These are phyloP conservation scores for Oenanthe oenanthe DNA, from an alignment of 2,113 vertebrate species.

Conservation along the genomic window DNA sequence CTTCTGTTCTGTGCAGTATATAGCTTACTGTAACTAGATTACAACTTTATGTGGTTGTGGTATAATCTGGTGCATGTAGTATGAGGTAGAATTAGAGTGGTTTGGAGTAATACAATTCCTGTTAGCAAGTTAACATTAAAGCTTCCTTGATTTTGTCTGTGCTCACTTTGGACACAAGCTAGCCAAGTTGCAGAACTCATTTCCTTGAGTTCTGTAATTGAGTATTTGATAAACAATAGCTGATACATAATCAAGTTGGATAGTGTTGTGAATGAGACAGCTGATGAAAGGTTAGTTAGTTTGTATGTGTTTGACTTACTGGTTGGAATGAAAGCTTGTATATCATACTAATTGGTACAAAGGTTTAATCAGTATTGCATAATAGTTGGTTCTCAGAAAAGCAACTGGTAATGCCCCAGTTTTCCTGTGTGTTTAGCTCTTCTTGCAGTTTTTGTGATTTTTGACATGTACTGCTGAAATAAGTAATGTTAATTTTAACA, in stretches of 20 bases:
- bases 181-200: neutral
- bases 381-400: neutral
- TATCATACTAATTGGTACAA: neutral
- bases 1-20: neutral
- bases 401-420: neutral
- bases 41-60: neutral
- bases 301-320: neutral
- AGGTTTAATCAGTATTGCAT: neutral
- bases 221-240: neutral
- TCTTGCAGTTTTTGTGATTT: neutral
- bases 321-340: neutral
- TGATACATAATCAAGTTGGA: neutral
- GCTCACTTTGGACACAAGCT: neutral
- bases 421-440: neutral
- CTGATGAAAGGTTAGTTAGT: neutral
- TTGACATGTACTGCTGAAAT: neutral
- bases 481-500: neutral
- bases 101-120: neutral
- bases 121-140: neutral
- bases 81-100: neutral
- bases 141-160: neutral
- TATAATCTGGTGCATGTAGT: neutral
- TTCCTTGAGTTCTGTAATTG: neutral
- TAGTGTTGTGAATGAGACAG: neutral
- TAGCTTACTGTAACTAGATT: neutral